Evolutionary conservation across 2,888 invertebrate genomes (phyloP).

Genomic region (Plagodis dolabraria): DNA sequence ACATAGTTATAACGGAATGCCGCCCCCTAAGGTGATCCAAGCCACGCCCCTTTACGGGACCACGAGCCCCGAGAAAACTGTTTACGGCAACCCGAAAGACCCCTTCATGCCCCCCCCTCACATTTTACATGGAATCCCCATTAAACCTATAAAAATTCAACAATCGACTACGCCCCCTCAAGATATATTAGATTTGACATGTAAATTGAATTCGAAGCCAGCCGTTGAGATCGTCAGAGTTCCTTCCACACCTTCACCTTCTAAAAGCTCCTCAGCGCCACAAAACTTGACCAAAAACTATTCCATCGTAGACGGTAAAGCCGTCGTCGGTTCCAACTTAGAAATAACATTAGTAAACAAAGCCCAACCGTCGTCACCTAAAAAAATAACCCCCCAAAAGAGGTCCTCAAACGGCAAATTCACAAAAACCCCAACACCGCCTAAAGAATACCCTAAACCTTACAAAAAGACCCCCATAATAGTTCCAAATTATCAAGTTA

Average conservation of each 20-base stretch:
- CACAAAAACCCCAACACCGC: conserved; percentile 73
- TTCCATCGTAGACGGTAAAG: conserved; percentile 69
- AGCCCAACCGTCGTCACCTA: conserved; percentile 52
- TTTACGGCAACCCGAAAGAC: conserved; percentile 90
- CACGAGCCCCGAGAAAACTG: conserved; percentile 83
- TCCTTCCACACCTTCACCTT: conserved; percentile 61
- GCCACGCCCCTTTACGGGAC: conserved; percentile 87
- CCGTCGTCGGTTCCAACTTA: conserved; percentile 86
- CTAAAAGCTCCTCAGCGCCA: conserved; percentile 70
- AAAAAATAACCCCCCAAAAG: conserved; percentile 72
- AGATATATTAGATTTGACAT: conserved; percentile 88
- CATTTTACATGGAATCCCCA: conserved; percentile 72
- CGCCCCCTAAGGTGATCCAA: conserved; percentile 85
- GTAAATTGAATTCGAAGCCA: conserved; percentile 69
- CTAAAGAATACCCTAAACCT: conserved; percentile 58
- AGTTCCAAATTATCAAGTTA: conserved; percentile 70
- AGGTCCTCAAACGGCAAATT: conserved; percentile 84
- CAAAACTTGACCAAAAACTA: conserved; percentile 79
- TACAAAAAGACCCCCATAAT: conserved; percentile 59
- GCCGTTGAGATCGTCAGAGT: conserved; percentile 86
- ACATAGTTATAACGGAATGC: conserved; percentile 57
- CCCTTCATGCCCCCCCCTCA: conserved; percentile 84
- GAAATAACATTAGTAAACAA: conserved; percentile 89
- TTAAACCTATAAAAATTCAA: conserved; percentile 56
- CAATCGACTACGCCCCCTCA: conserved; percentile 65